These are phyloP conservation scores for Lutraria lutraria DNA, from an alignment of 2,888 invertebrate species.

Conservation along the genomic window DNA sequence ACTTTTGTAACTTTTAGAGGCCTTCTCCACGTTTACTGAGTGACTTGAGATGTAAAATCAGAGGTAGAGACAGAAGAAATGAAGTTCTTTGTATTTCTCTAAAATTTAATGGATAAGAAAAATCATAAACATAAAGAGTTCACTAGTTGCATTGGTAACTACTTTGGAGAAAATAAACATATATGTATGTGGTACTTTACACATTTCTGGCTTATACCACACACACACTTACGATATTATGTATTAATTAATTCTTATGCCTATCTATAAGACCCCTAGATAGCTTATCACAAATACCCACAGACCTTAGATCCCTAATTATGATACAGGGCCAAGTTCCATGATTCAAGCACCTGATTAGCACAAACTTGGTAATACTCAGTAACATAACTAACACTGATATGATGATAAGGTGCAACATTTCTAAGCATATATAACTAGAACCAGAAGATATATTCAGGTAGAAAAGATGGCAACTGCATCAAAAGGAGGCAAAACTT, in stretches of 20 bases:
- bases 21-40: neutral
- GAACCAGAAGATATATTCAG: neutral
- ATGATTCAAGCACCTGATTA: slow-evolving; percentile 47
- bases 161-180: too few species aligned
- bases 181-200: neutral
- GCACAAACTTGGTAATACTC: slow-evolving; percentile 2
- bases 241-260: neutral
- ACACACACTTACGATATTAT: neutral
- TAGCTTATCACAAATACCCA: neutral
- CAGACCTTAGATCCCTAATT: slow-evolving; percentile 18
- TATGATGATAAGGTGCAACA: slow-evolving; percentile 16
- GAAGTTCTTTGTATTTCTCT: too few species aligned
- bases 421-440: slow-evolving; percentile 8
- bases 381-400: slow-evolving; percentile 19
- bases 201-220: neutral
- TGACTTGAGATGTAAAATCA: neutral
- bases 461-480: too few species aligned
- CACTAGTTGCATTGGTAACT: too few species aligned
- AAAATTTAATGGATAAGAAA: too few species aligned
- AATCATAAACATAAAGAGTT: too few species aligned
- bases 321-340: slow-evolving; percentile 20
- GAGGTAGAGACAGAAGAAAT: too few species aligned
- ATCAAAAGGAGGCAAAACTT: too few species aligned
- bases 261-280: slow-evolving; percentile 22
- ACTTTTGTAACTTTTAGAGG: neutral